Conservation (phyloP, 2,888 invertebrate genomes). For the Drosophila nr. perissopoda region DNA sequence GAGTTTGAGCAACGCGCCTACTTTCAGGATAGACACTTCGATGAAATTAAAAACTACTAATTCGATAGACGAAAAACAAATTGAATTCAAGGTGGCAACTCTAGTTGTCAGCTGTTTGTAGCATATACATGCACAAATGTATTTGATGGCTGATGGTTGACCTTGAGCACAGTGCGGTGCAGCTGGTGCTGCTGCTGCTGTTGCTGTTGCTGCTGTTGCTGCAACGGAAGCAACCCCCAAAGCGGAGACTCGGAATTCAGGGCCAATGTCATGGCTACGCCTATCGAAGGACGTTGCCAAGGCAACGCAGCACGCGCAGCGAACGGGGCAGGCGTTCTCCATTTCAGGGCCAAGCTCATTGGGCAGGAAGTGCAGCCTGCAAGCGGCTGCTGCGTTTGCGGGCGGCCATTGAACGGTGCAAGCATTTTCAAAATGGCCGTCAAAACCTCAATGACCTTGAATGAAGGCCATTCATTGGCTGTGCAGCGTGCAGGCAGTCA, state of each 20-base stretch:
- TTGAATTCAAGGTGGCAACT: slow-evolving; percentile 37
- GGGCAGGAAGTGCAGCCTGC: slow-evolving; percentile 73
- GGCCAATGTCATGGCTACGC: slow-evolving; percentile 82
- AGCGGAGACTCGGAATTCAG: slow-evolving; percentile 38
- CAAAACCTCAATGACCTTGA: slow-evolving; percentile 78
- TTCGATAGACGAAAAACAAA: slow-evolving; percentile 1
- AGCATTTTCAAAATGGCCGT: slow-evolving; percentile 75
- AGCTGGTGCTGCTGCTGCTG: slow-evolving; percentile 19
- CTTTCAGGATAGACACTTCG: background rate
- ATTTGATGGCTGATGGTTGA: slow-evolving; percentile 28
- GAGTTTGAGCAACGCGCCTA: background rate
- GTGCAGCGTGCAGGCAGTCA: slow-evolving; percentile 10
- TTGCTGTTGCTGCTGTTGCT: slow-evolving; percentile 10
- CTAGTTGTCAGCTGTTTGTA: slow-evolving; percentile 57
- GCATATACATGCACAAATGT: slow-evolving; percentile 5
- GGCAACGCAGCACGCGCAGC: slow-evolving; percentile 67
- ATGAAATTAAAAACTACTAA: slow-evolving; percentile 1
- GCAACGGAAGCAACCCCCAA: slow-evolving; percentile 64
- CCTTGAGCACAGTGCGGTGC: slow-evolving; percentile 39
- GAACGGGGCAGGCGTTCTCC: slow-evolving; percentile 51
- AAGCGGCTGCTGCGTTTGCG: slow-evolving; percentile 32
- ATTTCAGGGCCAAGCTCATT: slow-evolving; percentile 67
- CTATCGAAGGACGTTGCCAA: slow-evolving; percentile 73
- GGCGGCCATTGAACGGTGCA: slow-evolving; percentile 69
- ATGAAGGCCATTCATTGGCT: slow-evolving; percentile 70